Percentiles rank a stretch among this genome's conserved stretches.
phyloP scores from a whole-genome alignment of 1,140 invertebrate genomes.

The Phymorhynchus buccinoides region DNA sequence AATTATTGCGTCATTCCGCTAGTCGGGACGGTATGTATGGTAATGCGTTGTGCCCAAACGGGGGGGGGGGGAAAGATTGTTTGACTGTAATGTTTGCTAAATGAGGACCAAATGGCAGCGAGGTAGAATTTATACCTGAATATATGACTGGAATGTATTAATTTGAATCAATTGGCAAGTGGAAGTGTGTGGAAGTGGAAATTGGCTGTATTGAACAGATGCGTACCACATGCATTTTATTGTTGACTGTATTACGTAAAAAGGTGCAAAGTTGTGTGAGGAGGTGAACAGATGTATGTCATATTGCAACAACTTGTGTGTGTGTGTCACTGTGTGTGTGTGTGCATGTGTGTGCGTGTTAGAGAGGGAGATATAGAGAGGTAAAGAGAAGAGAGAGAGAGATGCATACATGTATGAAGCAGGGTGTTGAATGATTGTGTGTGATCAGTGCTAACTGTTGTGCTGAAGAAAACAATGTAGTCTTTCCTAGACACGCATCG shows the following conservation, averaged over 20 bases:
- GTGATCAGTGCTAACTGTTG: not conserved
- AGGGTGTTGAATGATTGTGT: not conserved
- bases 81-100: not conserved
- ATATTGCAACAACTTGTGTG: too few species aligned
- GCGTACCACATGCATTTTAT: not conserved
- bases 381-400: too few species aligned
- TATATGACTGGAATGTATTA: not conserved
- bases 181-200: not conserved
- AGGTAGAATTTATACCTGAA: not conserved
- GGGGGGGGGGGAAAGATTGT: not conserved
- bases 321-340: not conserved
- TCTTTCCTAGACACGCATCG: slow-evolving; percentile 2
- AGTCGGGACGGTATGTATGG: not conserved
- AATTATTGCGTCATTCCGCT: not conserved
- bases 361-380: too few species aligned
- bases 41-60: not conserved
- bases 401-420: too few species aligned
- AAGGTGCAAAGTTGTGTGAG: not conserved
- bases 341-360: not conserved
- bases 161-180: not conserved
- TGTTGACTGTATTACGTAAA: not conserved
- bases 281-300: not conserved
- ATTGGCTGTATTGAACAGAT: too few species aligned
- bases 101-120: not conserved
- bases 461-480: not conserved